These are phyloP conservation scores for Carabus problematicus DNA, from an alignment of 2,888 invertebrate species.

Conservation along the genomic window DNA sequence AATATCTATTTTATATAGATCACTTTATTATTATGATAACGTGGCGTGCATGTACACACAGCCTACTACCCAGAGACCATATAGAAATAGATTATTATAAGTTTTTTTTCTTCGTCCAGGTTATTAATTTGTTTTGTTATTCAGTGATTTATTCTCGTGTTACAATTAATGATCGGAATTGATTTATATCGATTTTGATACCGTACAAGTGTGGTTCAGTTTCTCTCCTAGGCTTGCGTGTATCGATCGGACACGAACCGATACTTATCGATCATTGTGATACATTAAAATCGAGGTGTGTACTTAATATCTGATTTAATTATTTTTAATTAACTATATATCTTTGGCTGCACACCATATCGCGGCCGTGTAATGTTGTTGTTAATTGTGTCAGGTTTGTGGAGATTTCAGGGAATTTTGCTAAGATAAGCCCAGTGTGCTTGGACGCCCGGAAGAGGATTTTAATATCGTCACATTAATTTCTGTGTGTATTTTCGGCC, in stretches of 20 bases:
- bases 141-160: slow-evolving; percentile 28
- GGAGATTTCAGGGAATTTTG: background rate
- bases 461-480: slow-evolving; percentile 32
- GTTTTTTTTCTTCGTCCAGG: background rate
- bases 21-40: slow-evolving; percentile 31
- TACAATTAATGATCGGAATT: slow-evolving; percentile 29
- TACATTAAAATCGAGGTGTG: background rate
- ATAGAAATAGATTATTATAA: background rate
- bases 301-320: slow-evolving; percentile 17
- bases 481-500: slow-evolving; percentile 29
- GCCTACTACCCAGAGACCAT: background rate
- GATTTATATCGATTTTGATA: slow-evolving; percentile 35
- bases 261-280: slow-evolving; percentile 26
- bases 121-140: slow-evolving; percentile 31
- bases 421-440: background rate
- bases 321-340: slow-evolving; percentile 18
- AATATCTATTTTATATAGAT: slow-evolving; percentile 40
- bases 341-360: background rate
- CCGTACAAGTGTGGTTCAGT: background rate
- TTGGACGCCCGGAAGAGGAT: slow-evolving; percentile 27
- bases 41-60: background rate
- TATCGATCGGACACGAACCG: background rate
- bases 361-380: background rate
- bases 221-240: too few relatives aligned
- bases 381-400: background rate